Percentiles rank a stretch among this genome's conserved stretches.
phyloP scores from a whole-genome alignment of 2,888 invertebrate species.

The Polydrusus cervinus region DNA sequence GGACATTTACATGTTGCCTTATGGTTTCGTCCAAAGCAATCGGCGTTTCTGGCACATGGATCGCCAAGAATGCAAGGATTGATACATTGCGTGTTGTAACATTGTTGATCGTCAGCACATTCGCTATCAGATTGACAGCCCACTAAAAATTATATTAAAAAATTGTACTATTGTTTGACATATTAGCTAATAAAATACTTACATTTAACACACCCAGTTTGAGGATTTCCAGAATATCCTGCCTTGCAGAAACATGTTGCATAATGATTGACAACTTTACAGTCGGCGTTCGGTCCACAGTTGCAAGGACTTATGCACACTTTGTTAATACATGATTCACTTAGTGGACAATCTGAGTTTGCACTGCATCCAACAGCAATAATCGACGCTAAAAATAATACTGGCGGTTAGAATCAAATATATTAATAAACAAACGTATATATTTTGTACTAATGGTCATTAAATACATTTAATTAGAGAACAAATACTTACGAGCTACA shows the following conservation, averaged over 20 bases:
- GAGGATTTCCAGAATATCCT: slow-evolving; percentile 90
- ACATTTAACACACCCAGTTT: slow-evolving; percentile 85
- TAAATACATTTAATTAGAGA: background rate
- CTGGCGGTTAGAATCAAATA: background rate
- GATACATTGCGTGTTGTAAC: slow-evolving; percentile 87
- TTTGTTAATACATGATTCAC: slow-evolving; percentile 88
- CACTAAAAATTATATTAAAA: slow-evolving; percentile 71
- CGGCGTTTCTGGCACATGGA: slow-evolving; percentile 88
- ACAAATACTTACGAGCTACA: slow-evolving; percentile 83
- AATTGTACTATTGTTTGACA: background rate
- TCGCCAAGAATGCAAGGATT: slow-evolving; percentile 86
- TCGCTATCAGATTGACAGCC: slow-evolving; percentile 89
- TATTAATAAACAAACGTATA: background rate
- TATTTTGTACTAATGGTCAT: background rate
- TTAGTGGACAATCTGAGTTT: slow-evolving; percentile 86
- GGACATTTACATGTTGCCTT: slow-evolving; percentile 87
- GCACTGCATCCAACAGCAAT: slow-evolving; percentile 83
- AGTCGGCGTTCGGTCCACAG: slow-evolving; percentile 88
- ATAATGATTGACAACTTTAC: slow-evolving; percentile 87
- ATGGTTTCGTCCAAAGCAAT: slow-evolving; percentile 88
- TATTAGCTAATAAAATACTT: slow-evolving; percentile 60
- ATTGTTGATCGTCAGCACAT: slow-evolving; percentile 86
- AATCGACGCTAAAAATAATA: slow-evolving; percentile 73
- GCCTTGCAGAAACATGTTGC: slow-evolving; percentile 88
- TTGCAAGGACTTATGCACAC: slow-evolving; percentile 89